Percentiles rank a stretch among this genome's conserved stretches.
Conservation (phyloP, 2,888 invertebrate genomes). For the Drosophila testacea region DNA sequence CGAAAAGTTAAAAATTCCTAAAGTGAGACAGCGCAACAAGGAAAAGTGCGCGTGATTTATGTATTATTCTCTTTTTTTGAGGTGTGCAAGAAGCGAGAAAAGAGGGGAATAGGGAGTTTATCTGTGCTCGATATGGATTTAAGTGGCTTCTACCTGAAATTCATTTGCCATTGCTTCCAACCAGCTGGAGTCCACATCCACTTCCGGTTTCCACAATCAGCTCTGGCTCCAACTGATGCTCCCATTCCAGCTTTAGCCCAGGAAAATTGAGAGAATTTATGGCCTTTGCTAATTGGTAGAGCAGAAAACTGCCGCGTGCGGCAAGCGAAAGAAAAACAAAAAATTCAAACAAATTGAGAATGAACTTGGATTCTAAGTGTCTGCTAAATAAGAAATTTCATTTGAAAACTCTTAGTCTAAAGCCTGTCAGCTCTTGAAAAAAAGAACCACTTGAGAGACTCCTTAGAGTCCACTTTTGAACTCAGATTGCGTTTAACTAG, state of each 20-base stretch:
- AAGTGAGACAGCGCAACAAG: conserved; percentile 48
- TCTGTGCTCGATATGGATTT: conserved; percentile 56
- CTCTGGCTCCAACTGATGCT: conserved; percentile 19
- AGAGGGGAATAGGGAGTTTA: conserved; percentile 16
- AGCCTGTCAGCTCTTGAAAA: conserved; percentile 5
- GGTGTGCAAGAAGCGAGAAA: neutral
- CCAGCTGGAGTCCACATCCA: conserved; percentile 67
- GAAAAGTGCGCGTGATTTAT: conserved; percentile 67
- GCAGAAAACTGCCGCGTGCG: conserved; percentile 71
- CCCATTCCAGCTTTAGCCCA: conserved; percentile 14
- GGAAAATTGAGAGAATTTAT: conserved; percentile 63
- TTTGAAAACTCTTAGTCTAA: conserved; percentile 32
- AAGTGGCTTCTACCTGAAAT: conserved; percentile 69
- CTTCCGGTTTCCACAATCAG: conserved; percentile 35
- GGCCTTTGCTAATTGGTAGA: conserved; percentile 75
- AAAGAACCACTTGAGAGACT: conserved; percentile 31
- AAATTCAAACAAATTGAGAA: conserved; percentile 15
- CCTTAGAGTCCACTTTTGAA: conserved; percentile 17
- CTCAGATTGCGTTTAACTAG: conserved; percentile 60
- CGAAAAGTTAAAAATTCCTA: conserved; percentile 61
- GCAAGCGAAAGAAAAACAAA: conserved; percentile 15
- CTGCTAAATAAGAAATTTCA: conserved; percentile 63
- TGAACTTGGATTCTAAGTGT: conserved; percentile 51
- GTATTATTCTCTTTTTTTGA: conserved; percentile 28
- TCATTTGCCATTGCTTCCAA: conserved; percentile 72